A percentile compares a stretch with the other conserved stretches of the same genome.
phyloP scores from a whole-genome alignment of 2,888 invertebrate genomes.

The Dasypolia templi region DNA sequence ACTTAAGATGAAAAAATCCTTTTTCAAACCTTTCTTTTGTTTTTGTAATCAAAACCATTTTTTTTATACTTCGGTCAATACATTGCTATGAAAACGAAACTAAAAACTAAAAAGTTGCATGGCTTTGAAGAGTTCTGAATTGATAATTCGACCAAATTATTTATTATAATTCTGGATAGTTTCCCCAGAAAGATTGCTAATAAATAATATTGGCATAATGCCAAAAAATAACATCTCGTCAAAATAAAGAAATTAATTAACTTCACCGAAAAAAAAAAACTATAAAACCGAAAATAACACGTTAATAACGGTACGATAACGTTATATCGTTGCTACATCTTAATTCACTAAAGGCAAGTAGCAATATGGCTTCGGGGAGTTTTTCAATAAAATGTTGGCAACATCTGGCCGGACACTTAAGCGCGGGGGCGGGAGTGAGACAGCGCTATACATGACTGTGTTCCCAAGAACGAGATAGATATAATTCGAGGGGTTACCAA shows the following conservation, averaged over 20 bases:
- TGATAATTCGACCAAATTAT: no score
- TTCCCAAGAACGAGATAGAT: slow-evolving; percentile 75
- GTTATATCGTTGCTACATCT: slow-evolving; percentile 81
- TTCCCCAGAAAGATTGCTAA: neutral
- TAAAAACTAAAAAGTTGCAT: no score
- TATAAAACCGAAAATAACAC: slow-evolving; percentile 66
- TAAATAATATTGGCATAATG: neutral
- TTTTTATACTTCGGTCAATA: no score
- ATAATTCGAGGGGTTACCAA: slow-evolving; percentile 73
- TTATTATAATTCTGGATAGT: no score
- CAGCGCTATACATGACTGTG: slow-evolving; percentile 57
- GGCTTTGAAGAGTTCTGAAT: no score
- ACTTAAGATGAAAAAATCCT: no score
- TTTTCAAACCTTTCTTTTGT: no score
- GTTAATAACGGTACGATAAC: slow-evolving; percentile 68
- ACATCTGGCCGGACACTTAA: slow-evolving; percentile 89
- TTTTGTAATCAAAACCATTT: no score
- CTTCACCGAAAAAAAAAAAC: slow-evolving; percentile 43
- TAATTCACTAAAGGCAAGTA: slow-evolving; percentile 87
- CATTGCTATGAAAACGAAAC: no score
- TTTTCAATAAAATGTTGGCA: slow-evolving; percentile 89
- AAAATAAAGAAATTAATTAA: slow-evolving; percentile 61
- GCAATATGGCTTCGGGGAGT: slow-evolving; percentile 86
- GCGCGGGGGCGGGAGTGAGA: slow-evolving; percentile 83
- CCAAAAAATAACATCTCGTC: neutral